Percentiles rank a stretch among this genome's conserved stretches.
phyloP scores from a whole-genome alignment of 2,888 invertebrate genomes.

The Chrysotoxum bicinctum region DNA sequence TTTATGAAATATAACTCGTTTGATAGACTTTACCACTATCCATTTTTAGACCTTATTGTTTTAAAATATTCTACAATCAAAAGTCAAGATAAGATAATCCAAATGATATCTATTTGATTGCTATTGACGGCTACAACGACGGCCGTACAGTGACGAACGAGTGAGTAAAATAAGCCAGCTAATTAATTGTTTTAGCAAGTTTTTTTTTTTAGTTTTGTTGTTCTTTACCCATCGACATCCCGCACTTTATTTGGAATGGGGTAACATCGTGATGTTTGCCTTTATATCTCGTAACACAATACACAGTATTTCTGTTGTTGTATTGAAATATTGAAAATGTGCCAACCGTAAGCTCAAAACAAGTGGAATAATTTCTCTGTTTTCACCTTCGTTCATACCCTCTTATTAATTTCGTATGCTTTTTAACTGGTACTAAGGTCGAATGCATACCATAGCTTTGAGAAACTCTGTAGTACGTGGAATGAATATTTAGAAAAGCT shows the following conservation, averaged over 20 bases:
- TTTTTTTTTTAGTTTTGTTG: neutral
- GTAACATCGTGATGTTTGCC: neutral
- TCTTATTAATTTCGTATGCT: conserved; percentile 2
- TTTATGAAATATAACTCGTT: neutral
- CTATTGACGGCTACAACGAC: conserved; percentile 9
- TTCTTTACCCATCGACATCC: neutral
- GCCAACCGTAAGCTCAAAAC: neutral
- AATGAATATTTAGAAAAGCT: neutral
- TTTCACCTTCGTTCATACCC: conserved; percentile 1
- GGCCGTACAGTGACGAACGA: neutral
- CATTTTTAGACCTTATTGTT: conserved; percentile 2
- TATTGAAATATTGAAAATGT: conserved; percentile 11
- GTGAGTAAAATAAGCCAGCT: conserved; percentile 1
- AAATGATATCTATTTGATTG: conserved; percentile 19
- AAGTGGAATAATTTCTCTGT: conserved; percentile 15
- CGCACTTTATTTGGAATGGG: neutral
- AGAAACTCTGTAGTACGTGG: neutral
- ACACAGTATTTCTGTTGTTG: neutral
- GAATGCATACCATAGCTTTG: neutral
- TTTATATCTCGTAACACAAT: neutral
- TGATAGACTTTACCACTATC: neutral
- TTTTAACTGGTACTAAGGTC: conserved; percentile 14
- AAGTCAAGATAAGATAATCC: conserved; percentile 44
- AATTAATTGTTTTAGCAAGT: conserved; percentile 25
- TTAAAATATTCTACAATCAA: conserved; percentile 30